A percentile compares a stretch with the other conserved stretches of the same genome.
Conservation (phyloP, 2,113 vertebrate genomes). For the Trogon surrucura region DNA sequence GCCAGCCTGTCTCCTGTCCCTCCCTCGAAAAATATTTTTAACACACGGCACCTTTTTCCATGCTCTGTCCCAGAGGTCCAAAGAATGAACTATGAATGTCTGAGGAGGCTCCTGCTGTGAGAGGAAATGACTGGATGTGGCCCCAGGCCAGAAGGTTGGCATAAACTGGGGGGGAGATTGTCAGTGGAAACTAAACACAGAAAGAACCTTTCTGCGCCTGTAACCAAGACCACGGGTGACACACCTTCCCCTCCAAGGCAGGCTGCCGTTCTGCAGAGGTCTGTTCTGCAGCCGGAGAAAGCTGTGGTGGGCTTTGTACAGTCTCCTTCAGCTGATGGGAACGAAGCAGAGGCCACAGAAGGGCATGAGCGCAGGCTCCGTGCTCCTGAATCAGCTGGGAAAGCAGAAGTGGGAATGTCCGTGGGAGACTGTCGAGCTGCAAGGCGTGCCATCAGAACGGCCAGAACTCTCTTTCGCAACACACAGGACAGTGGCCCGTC, state of each 20-base stretch:
- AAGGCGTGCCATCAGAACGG: not conserved
- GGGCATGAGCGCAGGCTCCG: fast-evolving
- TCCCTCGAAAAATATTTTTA: fast-evolving
- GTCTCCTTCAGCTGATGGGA: not conserved
- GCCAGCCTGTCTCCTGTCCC: not conserved
- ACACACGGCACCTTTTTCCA: not conserved
- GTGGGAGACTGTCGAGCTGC: not conserved
- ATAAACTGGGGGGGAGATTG: not conserved
- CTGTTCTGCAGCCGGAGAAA: not conserved
- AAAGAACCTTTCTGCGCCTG: not conserved
- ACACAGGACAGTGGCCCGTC: not conserved
- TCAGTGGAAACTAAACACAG: not conserved
- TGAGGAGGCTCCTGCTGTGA: not conserved
- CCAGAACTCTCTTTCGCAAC: not conserved
- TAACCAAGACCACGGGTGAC: not conserved
- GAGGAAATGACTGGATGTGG: not conserved
- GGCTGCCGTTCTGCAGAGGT: not conserved
- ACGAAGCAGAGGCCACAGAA: not conserved
- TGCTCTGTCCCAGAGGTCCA: not conserved
- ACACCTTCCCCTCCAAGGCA: not conserved
- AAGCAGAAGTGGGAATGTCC: not conserved
- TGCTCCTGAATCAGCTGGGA: not conserved
- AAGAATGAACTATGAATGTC: not conserved
- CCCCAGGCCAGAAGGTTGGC: not conserved
- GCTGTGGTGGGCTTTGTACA: not conserved